Evolutionary conservation across 2,888 invertebrate species (phyloP).

Genomic region (Bursaphelenchus okinawaensis): DNA sequence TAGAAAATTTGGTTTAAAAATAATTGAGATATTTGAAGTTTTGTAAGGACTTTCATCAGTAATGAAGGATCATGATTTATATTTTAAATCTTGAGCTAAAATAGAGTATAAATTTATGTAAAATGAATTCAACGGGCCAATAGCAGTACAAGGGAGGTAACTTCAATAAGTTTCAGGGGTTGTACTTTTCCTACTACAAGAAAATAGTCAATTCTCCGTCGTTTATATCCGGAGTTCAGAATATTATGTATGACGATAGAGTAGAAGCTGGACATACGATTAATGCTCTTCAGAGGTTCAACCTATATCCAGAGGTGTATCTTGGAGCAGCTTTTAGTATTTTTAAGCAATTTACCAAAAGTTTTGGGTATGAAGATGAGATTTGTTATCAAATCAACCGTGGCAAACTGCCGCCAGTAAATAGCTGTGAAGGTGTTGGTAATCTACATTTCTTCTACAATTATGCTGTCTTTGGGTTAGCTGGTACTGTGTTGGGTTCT

Average conservation of each 20-base stretch:
- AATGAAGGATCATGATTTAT: too few relatives aligned
- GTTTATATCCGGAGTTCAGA: conserved; percentile 66
- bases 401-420: conserved; percentile 66
- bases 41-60: conserved; percentile 6
- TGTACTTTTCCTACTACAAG: conserved; percentile 84
- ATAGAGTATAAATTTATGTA: too few relatives aligned
- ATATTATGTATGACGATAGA: conserved; percentile 68
- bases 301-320: conserved; percentile 75
- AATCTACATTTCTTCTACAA: conserved; percentile 78
- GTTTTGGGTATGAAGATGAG: conserved; percentile 37
- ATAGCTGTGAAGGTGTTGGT: conserved; percentile 73
- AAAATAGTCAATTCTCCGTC: conserved; percentile 69
- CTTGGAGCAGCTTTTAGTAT: conserved; percentile 45
- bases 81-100: too few relatives aligned
- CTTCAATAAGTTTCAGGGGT: conserved; percentile 64
- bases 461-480: conserved; percentile 71
- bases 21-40: neutral
- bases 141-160: too few relatives aligned
- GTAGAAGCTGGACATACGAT: conserved; percentile 77
- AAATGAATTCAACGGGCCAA: too few relatives aligned
- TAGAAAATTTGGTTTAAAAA: too few relatives aligned
- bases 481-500: conserved; percentile 69
- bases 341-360: conserved; percentile 60
- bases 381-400: conserved; percentile 66
- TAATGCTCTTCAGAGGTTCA: conserved; percentile 76